Evolutionary conservation across 2,888 invertebrate genomes (phyloP), one percentile per base, ranked within the genome.

Genomic region (Nomada ruficornis): DNA sequence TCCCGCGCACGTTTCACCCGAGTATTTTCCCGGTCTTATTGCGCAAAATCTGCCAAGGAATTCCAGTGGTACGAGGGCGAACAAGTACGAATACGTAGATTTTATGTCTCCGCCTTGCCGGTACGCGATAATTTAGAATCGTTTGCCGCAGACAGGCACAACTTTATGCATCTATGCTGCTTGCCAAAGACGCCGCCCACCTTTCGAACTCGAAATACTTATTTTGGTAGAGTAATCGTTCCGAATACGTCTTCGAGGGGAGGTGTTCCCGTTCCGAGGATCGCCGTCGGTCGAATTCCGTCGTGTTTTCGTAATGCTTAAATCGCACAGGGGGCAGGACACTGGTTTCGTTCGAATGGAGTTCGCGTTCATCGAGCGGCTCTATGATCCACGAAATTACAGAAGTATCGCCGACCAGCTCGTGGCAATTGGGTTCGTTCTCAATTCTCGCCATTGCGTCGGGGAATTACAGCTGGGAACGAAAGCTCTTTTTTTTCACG

Each of bases 171-270:
- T 88, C 86, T 67, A 26, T 72, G 65, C 67, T 64, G 84, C 57
- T 78, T 90, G 90, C 90, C 90, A 90, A 90, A 79, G 86, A 79
- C 72, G 67, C 86, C 90, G 84, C 89, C 88, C 88, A 84, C 79
- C 79, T 57, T 71, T 85, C 85, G 71, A 81, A 81, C 76, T 75
- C 80, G 85, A 84, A 86, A 88, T 88, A 88, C 85, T 87, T 88
- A 87, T 88, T 87, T 69, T 65, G 63, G 63, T 5, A 63, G 72
- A 71, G 54, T 70, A 64, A 62, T 59, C 70, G 47, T 50, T 67
- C 55, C 47, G 71, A 29, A 60, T 55, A 18, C 60, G 79, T 82
- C 81, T 75, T 64, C 52, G 26, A 5, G 15, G n/a, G 42, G 36
- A 7, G 5, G 29, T 54, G 52, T 64, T 74, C 64, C 57, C 67